Conservation (phyloP, 2,888 invertebrate species). For the Lomographa bimaculata region DNA sequence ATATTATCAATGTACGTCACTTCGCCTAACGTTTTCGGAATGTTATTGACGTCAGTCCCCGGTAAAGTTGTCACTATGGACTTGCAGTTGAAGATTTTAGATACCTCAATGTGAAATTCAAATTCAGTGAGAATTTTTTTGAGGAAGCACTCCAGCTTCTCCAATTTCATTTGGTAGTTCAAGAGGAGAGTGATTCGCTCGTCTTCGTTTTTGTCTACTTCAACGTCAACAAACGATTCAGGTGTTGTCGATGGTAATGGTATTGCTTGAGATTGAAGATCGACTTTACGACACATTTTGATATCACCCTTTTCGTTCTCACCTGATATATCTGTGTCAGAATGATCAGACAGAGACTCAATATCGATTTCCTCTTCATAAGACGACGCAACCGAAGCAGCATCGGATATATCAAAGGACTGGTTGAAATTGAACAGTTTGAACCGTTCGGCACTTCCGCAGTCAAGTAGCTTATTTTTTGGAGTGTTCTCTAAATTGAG, state of each 20-base stretch:
- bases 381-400: constrained; percentile 49
- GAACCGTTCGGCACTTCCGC: constrained; percentile 59
- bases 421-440: constrained; percentile 63
- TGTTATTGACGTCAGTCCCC: constrained; percentile 42
- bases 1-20: constrained; percentile 44
- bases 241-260: constrained; percentile 52
- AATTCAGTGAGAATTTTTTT: constrained; percentile 65
- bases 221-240: constrained; percentile 70
- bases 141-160: constrained; percentile 58
- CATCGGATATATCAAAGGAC: constrained; percentile 65
- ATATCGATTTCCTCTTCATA: constrained; percentile 60
- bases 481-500: constrained; percentile 68
- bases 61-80: constrained; percentile 50
- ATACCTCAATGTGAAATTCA: constrained; percentile 71
- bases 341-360: constrained; percentile 62
- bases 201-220: constrained; percentile 65
- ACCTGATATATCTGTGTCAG: constrained; percentile 56
- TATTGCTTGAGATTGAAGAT: constrained; percentile 36
- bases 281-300: constrained; percentile 69
- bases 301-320: constrained; percentile 46
- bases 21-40: constrained; percentile 45
- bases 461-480: constrained; percentile 61
- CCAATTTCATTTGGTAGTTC: constrained; percentile 62
- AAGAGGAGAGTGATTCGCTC: constrained; percentile 55
- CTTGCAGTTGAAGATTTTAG: constrained; percentile 61